Evolutionary conservation across 2,113 vertebrate genomes (phyloP).

Genomic region (Tupaia chinensis): DNA sequence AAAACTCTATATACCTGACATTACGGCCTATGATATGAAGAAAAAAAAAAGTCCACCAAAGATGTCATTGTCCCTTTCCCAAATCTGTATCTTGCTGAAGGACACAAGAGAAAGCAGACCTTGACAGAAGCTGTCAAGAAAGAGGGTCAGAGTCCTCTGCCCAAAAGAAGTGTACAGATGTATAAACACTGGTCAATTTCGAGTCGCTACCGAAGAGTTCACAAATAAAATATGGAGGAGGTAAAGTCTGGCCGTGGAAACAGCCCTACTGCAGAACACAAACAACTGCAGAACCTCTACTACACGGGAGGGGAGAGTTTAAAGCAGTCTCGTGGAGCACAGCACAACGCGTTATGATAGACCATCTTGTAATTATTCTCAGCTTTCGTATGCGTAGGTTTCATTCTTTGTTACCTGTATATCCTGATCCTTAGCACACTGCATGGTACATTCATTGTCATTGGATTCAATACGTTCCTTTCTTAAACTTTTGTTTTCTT

Average conservation of each 20-base stretch:
- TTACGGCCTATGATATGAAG: neutral
- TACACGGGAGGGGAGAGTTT: neutral
- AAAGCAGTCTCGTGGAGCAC: neutral
- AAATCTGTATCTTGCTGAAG: neutral
- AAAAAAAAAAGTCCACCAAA: neutral
- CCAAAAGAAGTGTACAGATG: neutral
- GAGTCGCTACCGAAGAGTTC: slow-evolving; percentile 12
- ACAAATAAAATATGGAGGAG: neutral
- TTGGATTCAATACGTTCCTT: neutral
- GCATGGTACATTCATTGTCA: neutral
- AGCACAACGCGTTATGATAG: neutral
- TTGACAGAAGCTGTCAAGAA: slow-evolving; percentile 22
- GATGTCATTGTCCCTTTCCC: neutral
- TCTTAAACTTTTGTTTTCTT: no score
- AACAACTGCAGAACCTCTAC: neutral
- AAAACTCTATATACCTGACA: neutral
- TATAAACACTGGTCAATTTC: neutral
- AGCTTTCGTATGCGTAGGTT: neutral
- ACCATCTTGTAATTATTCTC: neutral
- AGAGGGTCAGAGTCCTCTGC: neutral
- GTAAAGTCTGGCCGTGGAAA: neutral
- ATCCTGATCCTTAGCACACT: neutral
- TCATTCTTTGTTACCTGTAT: neutral
- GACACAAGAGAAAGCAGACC: neutral
- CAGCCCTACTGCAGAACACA: neutral